Conservation (phyloP, 2,797 vertebrate species). For the Phalanger gymnotis region DNA sequence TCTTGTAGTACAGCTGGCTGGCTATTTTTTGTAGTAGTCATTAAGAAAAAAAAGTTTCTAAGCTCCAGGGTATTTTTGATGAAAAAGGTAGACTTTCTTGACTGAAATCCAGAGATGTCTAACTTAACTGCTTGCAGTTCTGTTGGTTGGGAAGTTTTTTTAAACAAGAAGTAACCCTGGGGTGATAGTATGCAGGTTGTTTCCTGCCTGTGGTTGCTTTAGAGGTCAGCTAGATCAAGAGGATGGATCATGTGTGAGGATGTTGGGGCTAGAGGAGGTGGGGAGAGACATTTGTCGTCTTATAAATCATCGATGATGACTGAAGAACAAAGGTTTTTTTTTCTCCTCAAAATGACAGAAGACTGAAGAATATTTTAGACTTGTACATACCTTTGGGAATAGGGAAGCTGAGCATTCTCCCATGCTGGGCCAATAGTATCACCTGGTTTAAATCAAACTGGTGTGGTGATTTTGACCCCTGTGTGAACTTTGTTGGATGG, state of each 20-base stretch:
- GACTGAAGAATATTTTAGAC: slow-evolving; percentile 53
- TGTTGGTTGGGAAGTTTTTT: slow-evolving; percentile 25
- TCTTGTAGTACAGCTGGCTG: slow-evolving; percentile 12
- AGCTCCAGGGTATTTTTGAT: slow-evolving; percentile 56
- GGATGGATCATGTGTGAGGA: slow-evolving; percentile 33
- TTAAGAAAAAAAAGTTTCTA: slow-evolving; percentile 52
- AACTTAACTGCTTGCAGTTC: slow-evolving; percentile 47
- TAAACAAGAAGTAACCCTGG: slow-evolving; percentile 61
- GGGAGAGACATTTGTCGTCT: slow-evolving; percentile 62
- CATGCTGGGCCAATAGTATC: slow-evolving; percentile 12
- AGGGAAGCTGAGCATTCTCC: not conserved
- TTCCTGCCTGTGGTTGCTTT: slow-evolving; percentile 61
- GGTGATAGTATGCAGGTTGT: slow-evolving; percentile 62
- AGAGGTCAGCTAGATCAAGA: slow-evolving; percentile 65
- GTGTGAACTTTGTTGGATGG: slow-evolving; percentile 32
- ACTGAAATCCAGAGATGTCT: slow-evolving; percentile 67
- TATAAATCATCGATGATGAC: slow-evolving; percentile 62
- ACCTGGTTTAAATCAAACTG: slow-evolving; percentile 49
- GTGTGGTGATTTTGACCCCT: slow-evolving; percentile 46
- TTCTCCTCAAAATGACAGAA: slow-evolving; percentile 33
- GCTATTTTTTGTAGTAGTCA: slow-evolving; percentile 41
- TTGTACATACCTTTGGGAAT: slow-evolving; percentile 63
- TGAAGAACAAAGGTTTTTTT: slow-evolving; percentile 45
- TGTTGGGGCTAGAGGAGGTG: not conserved
- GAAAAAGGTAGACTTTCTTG: slow-evolving; percentile 50